These are phyloP conservation scores for Agonopterix arenella DNA, from an alignment of 2,888 invertebrate species.

Conservation along the genomic window DNA sequence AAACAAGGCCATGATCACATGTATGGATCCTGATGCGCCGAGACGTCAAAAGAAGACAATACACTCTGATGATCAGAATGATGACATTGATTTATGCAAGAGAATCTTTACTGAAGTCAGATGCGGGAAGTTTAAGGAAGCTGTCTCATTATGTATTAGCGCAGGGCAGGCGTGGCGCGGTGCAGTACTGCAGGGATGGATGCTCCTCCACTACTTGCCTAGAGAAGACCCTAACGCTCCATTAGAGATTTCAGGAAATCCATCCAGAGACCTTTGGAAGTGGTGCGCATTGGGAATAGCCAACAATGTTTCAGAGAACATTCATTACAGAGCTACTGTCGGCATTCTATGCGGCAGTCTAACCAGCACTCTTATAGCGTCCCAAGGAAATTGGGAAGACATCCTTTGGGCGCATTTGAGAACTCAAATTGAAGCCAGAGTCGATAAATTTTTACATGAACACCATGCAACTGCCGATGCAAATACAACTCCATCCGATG, in stretches of 20 bases:
- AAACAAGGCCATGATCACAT: conserved; percentile 73
- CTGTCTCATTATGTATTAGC: conserved; percentile 87
- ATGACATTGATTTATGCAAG: conserved; percentile 75
- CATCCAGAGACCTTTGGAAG: conserved; percentile 87
- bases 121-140: conserved; percentile 90
- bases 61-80: conserved; percentile 92
- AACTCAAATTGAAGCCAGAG: conserved; percentile 88
- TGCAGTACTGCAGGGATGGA: conserved; percentile 93
- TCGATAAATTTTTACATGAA: conserved; percentile 80
- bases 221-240: conserved; percentile 67
- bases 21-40: conserved; percentile 94
- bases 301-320: conserved; percentile 71
- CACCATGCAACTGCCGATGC: conserved; percentile 65
- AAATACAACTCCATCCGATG: conserved; percentile 55
- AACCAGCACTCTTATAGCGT: conserved; percentile 83
- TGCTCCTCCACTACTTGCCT: conserved; percentile 90
- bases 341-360: conserved; percentile 91
- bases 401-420: conserved; percentile 92
- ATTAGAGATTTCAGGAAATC: conserved; percentile 87
- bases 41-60: conserved; percentile 85
- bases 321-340: conserved; percentile 80
- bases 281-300: conserved; percentile 82
- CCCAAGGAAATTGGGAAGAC: conserved; percentile 91
- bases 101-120: conserved; percentile 86
- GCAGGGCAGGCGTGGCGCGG: conserved; percentile 96